phyloP scores from a whole-genome alignment of 2,113 vertebrate genomes.

The Silurus meridionalis region DNA sequence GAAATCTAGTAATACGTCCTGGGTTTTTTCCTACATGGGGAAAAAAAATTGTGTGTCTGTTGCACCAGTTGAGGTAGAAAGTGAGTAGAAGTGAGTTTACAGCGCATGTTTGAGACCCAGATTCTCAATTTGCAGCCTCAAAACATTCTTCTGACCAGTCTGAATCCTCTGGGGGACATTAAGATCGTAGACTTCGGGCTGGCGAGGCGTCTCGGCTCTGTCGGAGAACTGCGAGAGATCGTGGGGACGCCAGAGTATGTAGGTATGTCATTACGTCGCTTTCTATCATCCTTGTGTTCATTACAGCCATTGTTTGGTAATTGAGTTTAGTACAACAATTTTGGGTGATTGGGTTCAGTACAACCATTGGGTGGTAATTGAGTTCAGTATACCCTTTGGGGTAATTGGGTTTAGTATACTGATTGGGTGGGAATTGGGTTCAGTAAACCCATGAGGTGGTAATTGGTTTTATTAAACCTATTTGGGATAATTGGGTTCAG shows the following conservation, averaged over 20 bases:
- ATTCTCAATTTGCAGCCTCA: slow-evolving; percentile 77
- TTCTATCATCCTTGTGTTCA: neutral
- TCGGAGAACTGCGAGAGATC: slow-evolving; percentile 86
- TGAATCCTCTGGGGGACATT: slow-evolving; percentile 88
- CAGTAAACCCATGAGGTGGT: no score
- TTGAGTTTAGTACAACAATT: no score
- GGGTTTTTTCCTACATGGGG: no score
- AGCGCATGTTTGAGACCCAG: neutral
- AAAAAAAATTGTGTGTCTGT: neutral
- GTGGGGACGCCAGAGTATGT: slow-evolving; percentile 95
- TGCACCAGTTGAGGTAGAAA: neutral
- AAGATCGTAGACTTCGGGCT: slow-evolving; percentile 97
- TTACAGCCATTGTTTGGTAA: neutral
- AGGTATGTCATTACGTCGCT: slow-evolving; percentile 72
- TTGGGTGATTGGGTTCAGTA: neutral
- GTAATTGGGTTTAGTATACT: no score
- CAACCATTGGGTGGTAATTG: neutral
- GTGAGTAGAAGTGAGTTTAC: neutral
- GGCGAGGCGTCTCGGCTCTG: slow-evolving; percentile 84
- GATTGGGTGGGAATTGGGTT: no score
- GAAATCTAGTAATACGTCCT: neutral
- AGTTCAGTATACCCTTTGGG: no score
- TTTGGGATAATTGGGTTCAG: no score
- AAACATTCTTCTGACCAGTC: slow-evolving; percentile 89
- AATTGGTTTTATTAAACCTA: no score